Percentiles rank a stretch among this genome's conserved stretches.
phyloP scores from a whole-genome alignment of 2,113 vertebrate species.

The Laticauda colubrina region DNA sequence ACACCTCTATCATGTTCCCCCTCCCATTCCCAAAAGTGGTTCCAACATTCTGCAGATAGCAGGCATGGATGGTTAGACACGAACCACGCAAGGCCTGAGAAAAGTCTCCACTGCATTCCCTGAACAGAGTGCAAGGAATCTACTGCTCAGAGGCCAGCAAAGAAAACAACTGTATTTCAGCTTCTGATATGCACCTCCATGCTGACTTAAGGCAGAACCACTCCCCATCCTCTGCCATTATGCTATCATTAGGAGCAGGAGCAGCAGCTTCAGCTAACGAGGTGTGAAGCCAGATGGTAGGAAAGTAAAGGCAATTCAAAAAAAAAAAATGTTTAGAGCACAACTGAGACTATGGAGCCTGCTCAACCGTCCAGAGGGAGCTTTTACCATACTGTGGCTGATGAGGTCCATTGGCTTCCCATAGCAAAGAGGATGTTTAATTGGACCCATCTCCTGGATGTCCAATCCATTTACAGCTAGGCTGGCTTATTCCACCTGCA shows the following conservation, averaged over 20 bases:
- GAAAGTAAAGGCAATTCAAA: slow-evolving; percentile 22
- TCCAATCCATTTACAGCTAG: background rate
- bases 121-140: background rate
- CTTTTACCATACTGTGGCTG: slow-evolving; percentile 32
- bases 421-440: slow-evolving; percentile 34
- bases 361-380: background rate
- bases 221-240: background rate
- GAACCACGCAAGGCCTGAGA: background rate
- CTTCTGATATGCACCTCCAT: no score
- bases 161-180: no score
- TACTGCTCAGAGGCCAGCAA: background rate
- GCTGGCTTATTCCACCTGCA: background rate
- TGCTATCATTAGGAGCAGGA: slow-evolving; percentile 19
- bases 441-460: background rate
- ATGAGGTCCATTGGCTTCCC: slow-evolving; percentile 19
- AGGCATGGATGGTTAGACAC: background rate
- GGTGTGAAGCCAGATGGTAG: background rate
- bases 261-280: background rate
- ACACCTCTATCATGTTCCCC: background rate
- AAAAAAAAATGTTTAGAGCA: background rate
- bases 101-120: background rate
- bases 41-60: background rate
- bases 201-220: background rate
- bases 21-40: background rate
- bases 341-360: accelerated